These are phyloP conservation scores for Netelia melanura DNA, from an alignment of 2,888 invertebrate species.

Conservation along the genomic window DNA sequence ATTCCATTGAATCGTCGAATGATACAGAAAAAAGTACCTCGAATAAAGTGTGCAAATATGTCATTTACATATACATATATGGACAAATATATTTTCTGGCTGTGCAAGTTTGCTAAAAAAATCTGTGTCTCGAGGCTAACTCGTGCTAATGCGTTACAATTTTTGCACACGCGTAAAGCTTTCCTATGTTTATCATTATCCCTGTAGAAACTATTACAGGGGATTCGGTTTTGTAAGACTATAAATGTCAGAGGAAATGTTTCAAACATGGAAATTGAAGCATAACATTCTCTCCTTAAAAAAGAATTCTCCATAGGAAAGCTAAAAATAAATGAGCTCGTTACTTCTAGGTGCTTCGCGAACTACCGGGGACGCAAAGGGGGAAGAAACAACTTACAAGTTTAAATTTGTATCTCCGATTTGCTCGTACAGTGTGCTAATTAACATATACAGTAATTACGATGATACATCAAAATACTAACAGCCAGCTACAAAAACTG, in stretches of 20 bases:
- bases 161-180: not conserved
- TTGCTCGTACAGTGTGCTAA: not conserved
- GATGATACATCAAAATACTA: not conserved
- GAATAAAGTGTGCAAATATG: not conserved
- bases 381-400: not conserved
- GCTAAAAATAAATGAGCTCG: not conserved
- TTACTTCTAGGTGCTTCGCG: not conserved
- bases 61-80: not conserved
- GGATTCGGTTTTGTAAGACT: too few species aligned
- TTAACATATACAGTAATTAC: constrained; percentile 1
- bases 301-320: too few species aligned
- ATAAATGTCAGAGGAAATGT: too few species aligned
- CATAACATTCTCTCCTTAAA: too few species aligned
- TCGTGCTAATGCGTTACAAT: not conserved
- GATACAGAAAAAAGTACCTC: too few species aligned
- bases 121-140: not conserved
- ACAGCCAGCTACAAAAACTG: constrained; percentile 8
- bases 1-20: constrained; percentile 13
- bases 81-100: not conserved
- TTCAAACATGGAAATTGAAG: too few species aligned
- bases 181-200: too few species aligned
- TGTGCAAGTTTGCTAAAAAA: not conserved
- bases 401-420: not conserved
- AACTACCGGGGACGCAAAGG: not conserved
- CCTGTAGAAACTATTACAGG: too few species aligned